Evolutionary conservation across 2,888 invertebrate genomes (phyloP).

Genomic region (Chymomyza procnemis): DNA sequence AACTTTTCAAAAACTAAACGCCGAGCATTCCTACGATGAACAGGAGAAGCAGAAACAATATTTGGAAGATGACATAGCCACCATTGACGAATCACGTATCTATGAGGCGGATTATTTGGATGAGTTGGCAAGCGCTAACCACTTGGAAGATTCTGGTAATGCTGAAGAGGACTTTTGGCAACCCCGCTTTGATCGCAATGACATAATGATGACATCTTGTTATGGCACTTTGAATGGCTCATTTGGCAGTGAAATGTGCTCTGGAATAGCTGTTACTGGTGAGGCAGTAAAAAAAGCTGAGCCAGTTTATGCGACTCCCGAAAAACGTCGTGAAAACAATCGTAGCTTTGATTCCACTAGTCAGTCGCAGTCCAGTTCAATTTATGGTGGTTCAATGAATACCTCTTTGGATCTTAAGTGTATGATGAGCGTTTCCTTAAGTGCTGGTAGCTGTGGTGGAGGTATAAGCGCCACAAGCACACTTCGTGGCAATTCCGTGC

Average conservation of each 20-base stretch:
- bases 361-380: constrained; percentile 74
- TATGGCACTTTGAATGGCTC: constrained; percentile 76
- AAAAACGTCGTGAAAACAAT: constrained; percentile 73
- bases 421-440: constrained; percentile 60
- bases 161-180: constrained; percentile 64
- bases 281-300: constrained; percentile 56
- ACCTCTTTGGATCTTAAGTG: constrained; percentile 72
- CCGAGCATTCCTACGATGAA: constrained; percentile 22
- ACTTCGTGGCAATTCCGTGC: constrained; percentile 58
- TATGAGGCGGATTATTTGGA: constrained; percentile 75
- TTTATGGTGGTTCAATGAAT: constrained; percentile 74
- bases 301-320: constrained; percentile 75
- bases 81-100: constrained; percentile 76
- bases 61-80: constrained; percentile 68
- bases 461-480: constrained; percentile 53
- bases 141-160: constrained; percentile 55
- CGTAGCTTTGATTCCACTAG: constrained; percentile 75
- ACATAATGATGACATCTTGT: constrained; percentile 78
- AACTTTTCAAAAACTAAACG: constrained; percentile 70
- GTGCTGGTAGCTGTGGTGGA: constrained; percentile 29
- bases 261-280: constrained; percentile 27
- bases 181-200: constrained; percentile 60
- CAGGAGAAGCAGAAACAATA: constrained; percentile 1
- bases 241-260: constrained; percentile 61
- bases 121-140: constrained; percentile 56